phyloP scores from a whole-genome alignment of 2,888 invertebrate species.

The Leptinotarsa haldemani region DNA sequence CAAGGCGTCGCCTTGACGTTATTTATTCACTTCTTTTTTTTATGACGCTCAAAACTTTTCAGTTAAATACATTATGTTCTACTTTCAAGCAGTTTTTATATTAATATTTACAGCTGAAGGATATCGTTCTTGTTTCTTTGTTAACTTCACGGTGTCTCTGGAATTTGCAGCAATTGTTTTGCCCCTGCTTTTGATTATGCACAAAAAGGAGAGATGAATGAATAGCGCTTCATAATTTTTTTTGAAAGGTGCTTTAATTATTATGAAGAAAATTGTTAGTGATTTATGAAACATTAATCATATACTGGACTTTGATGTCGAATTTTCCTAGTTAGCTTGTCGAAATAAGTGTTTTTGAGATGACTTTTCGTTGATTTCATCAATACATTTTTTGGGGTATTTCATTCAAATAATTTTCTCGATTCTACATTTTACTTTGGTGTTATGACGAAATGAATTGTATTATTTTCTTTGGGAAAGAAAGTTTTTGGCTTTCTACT shows the following conservation, averaged over 20 bases:
- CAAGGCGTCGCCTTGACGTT: constrained; percentile 23
- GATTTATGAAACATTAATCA: not conserved
- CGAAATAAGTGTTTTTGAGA: too few species aligned
- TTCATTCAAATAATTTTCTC: too few species aligned
- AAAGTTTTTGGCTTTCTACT: too few species aligned
- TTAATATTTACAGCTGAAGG: constrained; percentile 36
- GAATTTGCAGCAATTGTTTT: constrained; percentile 28
- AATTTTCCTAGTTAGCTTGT: too few species aligned
- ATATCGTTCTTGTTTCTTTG: constrained; percentile 29
- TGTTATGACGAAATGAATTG: too few species aligned
- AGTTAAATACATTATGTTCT: constrained; percentile 36
- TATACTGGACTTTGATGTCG: not conserved
- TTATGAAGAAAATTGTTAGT: not conserved
- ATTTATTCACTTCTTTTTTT: constrained; percentile 33
- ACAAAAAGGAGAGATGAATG: constrained; percentile 3
- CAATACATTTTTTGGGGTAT: too few species aligned
- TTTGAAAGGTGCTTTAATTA: not conserved
- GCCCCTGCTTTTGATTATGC: constrained; percentile 17
- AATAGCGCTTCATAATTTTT: not conserved
- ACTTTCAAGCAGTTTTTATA: constrained; percentile 37
- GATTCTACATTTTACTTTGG: too few species aligned
- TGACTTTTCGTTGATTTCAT: too few species aligned
- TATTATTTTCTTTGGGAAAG: too few species aligned
- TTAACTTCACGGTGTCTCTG: constrained; percentile 26
- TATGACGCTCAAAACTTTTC: constrained; percentile 33